Conservation (phyloP, 2,113 vertebrate species). For the Cygnus atratus region DNA sequence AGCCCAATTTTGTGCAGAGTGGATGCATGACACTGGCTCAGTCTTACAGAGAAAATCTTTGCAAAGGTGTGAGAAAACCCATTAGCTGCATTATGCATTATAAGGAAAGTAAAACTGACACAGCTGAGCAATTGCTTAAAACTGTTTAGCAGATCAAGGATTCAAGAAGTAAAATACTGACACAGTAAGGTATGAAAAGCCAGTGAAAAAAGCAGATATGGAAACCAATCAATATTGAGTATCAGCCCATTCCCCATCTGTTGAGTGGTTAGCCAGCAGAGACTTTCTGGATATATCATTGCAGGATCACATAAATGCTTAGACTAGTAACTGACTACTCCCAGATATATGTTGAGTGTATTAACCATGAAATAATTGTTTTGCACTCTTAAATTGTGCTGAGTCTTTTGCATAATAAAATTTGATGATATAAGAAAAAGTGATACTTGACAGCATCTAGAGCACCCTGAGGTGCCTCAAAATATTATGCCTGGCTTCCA, state of each 20-base stretch:
- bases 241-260: not conserved
- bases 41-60: not conserved
- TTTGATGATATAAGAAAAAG: not conserved
- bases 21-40: not conserved
- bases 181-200: not conserved
- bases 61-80: not conserved
- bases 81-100: not conserved
- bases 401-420: not conserved
- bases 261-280: not conserved
- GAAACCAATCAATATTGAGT: not conserved
- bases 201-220: not conserved
- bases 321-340: not conserved
- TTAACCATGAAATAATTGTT: not conserved
- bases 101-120: not conserved
- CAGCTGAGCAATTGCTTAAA: not conserved
- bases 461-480: not conserved
- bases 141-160: not conserved
- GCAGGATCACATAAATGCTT: not conserved
- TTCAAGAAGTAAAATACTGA: not conserved
- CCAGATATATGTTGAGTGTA: not conserved
- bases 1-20: not conserved
- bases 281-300: not conserved
- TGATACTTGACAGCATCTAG: not conserved
- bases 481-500: not conserved
- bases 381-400: rapidly evolving